phyloP scores from a whole-genome alignment of 2,888 invertebrate species.

The Thymelicus lineola region DNA sequence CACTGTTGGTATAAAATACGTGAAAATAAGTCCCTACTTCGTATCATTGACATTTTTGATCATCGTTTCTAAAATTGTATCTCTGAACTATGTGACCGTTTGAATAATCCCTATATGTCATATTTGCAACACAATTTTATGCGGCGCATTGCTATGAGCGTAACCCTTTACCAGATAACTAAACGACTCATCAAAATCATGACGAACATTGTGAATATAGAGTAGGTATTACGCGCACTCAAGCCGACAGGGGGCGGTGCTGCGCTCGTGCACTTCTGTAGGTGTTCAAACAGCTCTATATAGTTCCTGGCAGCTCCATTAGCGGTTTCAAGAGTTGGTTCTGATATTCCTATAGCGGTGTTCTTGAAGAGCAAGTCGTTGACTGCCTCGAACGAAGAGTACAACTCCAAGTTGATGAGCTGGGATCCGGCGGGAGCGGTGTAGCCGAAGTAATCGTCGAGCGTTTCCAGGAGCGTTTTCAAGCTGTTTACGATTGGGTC shows the following conservation, averaged over 20 bases:
- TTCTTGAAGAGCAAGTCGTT: slow-evolving; percentile 87
- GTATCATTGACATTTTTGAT: too few relatives aligned
- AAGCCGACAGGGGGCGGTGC: slow-evolving; percentile 52
- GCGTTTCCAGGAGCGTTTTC: slow-evolving; percentile 69
- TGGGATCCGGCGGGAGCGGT: slow-evolving; percentile 59
- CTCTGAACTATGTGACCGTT: too few relatives aligned
- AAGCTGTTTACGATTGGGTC: slow-evolving; percentile 65
- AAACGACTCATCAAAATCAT: slow-evolving; percentile 55
- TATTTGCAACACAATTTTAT: not conserved
- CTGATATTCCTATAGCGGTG: slow-evolving; percentile 83
- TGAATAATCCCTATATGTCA: too few relatives aligned
- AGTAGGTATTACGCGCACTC: slow-evolving; percentile 51
- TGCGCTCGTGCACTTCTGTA: slow-evolving; percentile 67
- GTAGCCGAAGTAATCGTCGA: slow-evolving; percentile 83
- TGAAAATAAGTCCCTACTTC: too few relatives aligned
- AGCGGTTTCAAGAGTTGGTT: slow-evolving; percentile 60
- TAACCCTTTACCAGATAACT: slow-evolving; percentile 12
- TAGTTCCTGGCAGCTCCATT: slow-evolving; percentile 82
- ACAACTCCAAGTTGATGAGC: slow-evolving; percentile 82
- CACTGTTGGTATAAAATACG: too few relatives aligned
- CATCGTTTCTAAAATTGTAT: too few relatives aligned
- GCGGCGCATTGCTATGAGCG: not conserved
- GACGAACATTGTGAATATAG: slow-evolving; percentile 57
- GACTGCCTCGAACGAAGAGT: slow-evolving; percentile 82
- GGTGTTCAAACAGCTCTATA: slow-evolving; percentile 80